These are phyloP conservation scores for Platichthys stellatus DNA, from an alignment of 2,113 vertebrate species.

Conservation along the genomic window DNA sequence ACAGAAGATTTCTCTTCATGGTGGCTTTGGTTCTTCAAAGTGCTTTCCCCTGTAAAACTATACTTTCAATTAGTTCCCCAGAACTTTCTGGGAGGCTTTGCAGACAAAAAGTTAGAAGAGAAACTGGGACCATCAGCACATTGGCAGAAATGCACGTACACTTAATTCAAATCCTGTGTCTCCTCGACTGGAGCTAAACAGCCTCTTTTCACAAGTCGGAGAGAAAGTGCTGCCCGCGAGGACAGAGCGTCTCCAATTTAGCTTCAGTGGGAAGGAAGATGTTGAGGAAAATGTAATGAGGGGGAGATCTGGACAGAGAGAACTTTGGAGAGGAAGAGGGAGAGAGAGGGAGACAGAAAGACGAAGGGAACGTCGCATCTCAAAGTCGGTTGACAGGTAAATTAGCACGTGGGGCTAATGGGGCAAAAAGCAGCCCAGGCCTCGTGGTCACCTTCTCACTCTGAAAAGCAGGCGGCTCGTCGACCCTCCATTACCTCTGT, in stretches of 20 bases:
- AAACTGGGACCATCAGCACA: neutral
- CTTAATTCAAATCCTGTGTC: conserved; percentile 13
- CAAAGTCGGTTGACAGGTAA: conserved; percentile 57
- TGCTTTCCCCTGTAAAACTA: neutral
- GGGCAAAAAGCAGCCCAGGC: conserved; percentile 37
- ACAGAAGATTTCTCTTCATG: neutral
- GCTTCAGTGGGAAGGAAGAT: conserved; percentile 11
- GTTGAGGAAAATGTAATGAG: conserved; percentile 26
- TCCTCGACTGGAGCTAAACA: conserved; percentile 33
- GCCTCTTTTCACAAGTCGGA: conserved; percentile 20
- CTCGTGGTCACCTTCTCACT: conserved; percentile 40
- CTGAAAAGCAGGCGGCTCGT: conserved; percentile 56
- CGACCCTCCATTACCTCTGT: conserved; percentile 61
- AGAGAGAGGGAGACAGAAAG: neutral
- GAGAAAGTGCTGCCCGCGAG: conserved; percentile 31
- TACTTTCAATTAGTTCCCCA: neutral
- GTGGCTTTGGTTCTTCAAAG: neutral
- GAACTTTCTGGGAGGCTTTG: neutral
- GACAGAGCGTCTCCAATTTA: conserved; percentile 31
- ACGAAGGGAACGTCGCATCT: no score
- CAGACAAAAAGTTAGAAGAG: neutral
- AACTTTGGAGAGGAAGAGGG: neutral
- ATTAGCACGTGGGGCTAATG: conserved; percentile 72
- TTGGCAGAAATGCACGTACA: conserved; percentile 10
- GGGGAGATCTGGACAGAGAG: neutral